Conservation (phyloP, 2,888 invertebrate species). For the Notodonta ziczac region DNA sequence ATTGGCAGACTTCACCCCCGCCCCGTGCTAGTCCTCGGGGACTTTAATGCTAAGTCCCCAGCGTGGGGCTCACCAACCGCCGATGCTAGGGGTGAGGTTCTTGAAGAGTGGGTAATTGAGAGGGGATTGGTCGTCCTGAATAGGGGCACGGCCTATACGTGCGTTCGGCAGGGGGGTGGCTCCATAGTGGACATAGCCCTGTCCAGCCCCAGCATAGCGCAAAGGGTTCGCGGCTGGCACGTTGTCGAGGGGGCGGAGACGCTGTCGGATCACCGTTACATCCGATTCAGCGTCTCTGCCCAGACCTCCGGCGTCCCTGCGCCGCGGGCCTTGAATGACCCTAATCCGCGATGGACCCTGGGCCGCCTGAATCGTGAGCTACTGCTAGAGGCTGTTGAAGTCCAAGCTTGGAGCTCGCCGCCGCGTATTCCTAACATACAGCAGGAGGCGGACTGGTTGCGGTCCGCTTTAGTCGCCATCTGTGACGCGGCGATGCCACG, state of each 20-base stretch:
- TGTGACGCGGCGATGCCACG: not conserved
- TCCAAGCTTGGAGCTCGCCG: not conserved
- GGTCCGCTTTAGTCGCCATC: not conserved
- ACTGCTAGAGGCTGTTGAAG: not conserved
- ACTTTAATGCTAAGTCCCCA: too few species aligned
- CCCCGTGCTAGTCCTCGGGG: too few species aligned
- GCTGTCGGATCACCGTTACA: too few species aligned
- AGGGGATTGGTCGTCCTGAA: not conserved
- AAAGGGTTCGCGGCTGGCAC: not conserved
- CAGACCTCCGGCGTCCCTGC: too few species aligned
- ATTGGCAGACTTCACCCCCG: too few species aligned
- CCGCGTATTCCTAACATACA: not conserved
- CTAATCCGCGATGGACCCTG: not conserved
- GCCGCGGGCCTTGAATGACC: not conserved
- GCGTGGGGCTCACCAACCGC: not conserved
- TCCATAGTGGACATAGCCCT: not conserved
- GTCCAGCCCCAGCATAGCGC: not conserved
- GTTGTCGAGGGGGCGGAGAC: not conserved
- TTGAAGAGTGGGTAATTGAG: not conserved
- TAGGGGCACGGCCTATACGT: not conserved
- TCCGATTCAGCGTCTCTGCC: too few species aligned
- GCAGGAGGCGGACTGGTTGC: not conserved
- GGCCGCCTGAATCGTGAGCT: not conserved
- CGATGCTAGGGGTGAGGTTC: not conserved
- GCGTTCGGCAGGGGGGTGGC: not conserved